Evolutionary conservation across 2,113 vertebrate genomes (phyloP).

Genomic region (Dasypus novemcinctus): DNA sequence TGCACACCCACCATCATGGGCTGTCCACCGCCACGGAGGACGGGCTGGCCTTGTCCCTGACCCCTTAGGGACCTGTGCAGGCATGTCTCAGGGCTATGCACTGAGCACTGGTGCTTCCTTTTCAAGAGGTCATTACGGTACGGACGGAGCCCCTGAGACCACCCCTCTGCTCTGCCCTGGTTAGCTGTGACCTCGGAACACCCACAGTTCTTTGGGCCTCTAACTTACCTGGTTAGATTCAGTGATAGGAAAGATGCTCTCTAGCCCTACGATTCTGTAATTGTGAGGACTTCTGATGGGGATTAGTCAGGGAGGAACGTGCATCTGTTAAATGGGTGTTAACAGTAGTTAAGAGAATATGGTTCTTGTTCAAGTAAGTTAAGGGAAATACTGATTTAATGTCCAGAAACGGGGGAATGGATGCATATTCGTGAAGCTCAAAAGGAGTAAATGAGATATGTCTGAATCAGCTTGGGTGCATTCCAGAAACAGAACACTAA

Average conservation of each 20-base stretch:
- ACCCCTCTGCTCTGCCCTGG: neutral
- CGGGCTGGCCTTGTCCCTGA: neutral
- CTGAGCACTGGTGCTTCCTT: too few relatives aligned
- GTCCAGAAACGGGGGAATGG: neutral
- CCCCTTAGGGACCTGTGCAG: too few relatives aligned
- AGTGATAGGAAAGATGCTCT: neutral
- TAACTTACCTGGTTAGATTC: neutral
- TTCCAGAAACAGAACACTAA: neutral
- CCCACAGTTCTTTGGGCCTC: neutral
- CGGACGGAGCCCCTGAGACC: too few relatives aligned
- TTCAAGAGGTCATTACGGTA: too few relatives aligned
- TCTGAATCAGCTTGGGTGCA: neutral
- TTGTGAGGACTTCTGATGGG: neutral
- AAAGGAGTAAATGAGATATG: neutral
- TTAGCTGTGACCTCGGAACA: neutral
- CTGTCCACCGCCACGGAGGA: neutral
- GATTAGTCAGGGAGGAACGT: neutral
- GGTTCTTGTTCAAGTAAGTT: neutral
- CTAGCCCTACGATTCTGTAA: neutral
- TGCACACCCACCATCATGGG: neutral
- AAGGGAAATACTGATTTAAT: neutral
- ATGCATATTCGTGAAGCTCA: neutral
- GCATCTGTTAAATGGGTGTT: neutral
- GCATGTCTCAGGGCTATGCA: too few relatives aligned
- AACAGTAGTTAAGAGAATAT: neutral